Evolutionary conservation across 2,888 invertebrate genomes (phyloP), one percentile per base, ranked within the genome.

Genomic region (Corbicula japonica): DNA sequence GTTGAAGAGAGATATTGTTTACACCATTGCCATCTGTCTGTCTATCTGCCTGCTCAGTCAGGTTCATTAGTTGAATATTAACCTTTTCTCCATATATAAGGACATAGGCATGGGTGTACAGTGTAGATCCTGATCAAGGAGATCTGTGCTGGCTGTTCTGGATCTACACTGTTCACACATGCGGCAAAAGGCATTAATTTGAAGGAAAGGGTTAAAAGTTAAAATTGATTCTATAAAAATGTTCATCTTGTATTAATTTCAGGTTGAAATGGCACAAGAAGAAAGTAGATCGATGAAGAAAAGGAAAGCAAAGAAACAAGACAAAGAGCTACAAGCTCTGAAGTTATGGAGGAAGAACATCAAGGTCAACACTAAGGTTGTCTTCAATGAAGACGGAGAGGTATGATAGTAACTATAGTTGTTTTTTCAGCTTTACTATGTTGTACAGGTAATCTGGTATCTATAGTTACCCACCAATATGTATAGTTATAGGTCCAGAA

Each of bases 301-400:
- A 52, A 34, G 52, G 38, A 35, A 95, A 56, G 81, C 86, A 60
- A 94, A 95, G 95, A 18, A 86, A 96, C 34, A 89, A 2, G 97
- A 98, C 23, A 98, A 97, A 94, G 97, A 96, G n/a, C 96, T 97
- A 5, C 91, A 97, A 26, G 98, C 97, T 1, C 98, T 98, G 92
- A 97, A 97, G 94, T 95, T 98, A 65, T 93, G 97, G 8, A 97
- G 97, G 91, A 98, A 98, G 93, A 97, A 97, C 85, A 95, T 98
- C 60, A 95, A 96, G 90, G 95, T 97, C 0, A 99, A 98, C 93
- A 97, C 96, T 69, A 97, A 96, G 93, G 95, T 96, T 0, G 95
- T 95, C 54, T 99, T 98, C 92, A 96, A 97, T 90, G 98, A 98
- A 23, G 97, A 97, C 48, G 98, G 98, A 71, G 95, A 96, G 90